Base-by-base conservation (phyloP, 2,113 vertebrate species). In the Lates calcarifer region DNA sequence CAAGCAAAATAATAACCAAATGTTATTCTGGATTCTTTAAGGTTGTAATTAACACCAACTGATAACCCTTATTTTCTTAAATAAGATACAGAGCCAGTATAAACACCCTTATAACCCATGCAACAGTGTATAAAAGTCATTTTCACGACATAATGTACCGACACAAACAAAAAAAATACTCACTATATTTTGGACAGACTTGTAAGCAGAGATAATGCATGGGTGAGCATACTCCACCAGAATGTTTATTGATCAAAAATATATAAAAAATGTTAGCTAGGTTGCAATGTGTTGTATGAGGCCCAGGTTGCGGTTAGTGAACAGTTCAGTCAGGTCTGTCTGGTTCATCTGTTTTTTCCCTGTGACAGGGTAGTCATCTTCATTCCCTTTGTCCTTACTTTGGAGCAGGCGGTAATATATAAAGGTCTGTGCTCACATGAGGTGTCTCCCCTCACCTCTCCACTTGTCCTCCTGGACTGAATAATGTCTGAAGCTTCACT, bases 361-460 rank as follows among this genome's bases (percentile, higher is more conserved):
- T 15, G 43, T 93, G 93, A 92, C 93, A 92, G 93, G 84, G 83
- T 60, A 95, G 93, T 96, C 97, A 98, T 98, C 97, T 98, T 97
- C 90, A 94, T 94, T 94, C 87, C 65, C 86, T 92, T 94, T 93
- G 91, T 94, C 93, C 93, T 95, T 94, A 92, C 92, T 93, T 93
- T 90, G 93, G 87, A 92, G 90, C 90, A 87, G 84, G 82, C 85
- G 90, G 89, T 89, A 85, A 94, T 94, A 92, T 90, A 90, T 94
- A 93, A 94, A 92, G 84, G 84, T 73, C 90, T 86, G 74, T 24
- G 77, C 90, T 90, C 85, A 91, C 88, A 85, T 53, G 85, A 89
- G 90, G 90, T 85, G 88, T 90, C 89, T 90, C 78, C 81, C 81
- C 83, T 91, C 80, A 76, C 91, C 92, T 91, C 89, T 89, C 84